A percentile compares a stretch with the other conserved stretches of the same genome.
phyloP scores from a whole-genome alignment of 2,888 invertebrate genomes.

The Mythimna vitellina region DNA sequence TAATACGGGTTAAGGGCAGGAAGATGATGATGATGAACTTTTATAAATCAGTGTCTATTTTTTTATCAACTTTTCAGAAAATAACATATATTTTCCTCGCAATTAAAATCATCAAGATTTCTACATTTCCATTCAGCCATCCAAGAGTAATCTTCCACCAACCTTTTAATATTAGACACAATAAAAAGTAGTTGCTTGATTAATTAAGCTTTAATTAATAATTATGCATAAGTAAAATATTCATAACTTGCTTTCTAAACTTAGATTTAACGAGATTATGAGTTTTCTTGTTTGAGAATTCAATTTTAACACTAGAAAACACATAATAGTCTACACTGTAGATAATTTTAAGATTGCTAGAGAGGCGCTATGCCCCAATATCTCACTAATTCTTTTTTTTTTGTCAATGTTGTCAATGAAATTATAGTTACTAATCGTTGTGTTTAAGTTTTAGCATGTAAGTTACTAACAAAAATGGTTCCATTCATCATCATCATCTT shows the following conservation, averaged over 20 bases:
- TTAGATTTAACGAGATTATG: slow-evolving; percentile 7
- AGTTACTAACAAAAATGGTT: too few species aligned
- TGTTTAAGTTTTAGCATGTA: too few species aligned
- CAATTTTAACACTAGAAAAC: too few species aligned
- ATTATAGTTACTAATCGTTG: too few species aligned
- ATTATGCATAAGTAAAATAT: slow-evolving; percentile 10
- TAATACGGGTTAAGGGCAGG: too few species aligned
- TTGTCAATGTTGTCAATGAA: too few species aligned
- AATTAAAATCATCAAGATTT: not conserved
- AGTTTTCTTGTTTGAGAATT: not conserved
- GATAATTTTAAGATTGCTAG: not conserved
- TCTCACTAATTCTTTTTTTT: too few species aligned
- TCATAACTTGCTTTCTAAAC: slow-evolving; percentile 22
- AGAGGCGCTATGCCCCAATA: not conserved
- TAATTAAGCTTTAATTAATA: slow-evolving; percentile 2
- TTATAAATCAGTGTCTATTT: too few species aligned
- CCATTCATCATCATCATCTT: too few species aligned
- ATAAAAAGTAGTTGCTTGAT: slow-evolving; percentile 14
- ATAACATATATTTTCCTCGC: not conserved
- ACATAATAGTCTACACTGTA: not conserved
- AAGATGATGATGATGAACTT: too few species aligned
- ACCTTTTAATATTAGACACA: slow-evolving; percentile 9
- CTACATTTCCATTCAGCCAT: not conserved
- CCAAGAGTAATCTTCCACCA: slow-evolving; percentile 4
- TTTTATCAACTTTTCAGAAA: not conserved